Evolutionary conservation across 2,888 invertebrate genomes (phyloP).

Genomic region (Tortrix viridana): DNA sequence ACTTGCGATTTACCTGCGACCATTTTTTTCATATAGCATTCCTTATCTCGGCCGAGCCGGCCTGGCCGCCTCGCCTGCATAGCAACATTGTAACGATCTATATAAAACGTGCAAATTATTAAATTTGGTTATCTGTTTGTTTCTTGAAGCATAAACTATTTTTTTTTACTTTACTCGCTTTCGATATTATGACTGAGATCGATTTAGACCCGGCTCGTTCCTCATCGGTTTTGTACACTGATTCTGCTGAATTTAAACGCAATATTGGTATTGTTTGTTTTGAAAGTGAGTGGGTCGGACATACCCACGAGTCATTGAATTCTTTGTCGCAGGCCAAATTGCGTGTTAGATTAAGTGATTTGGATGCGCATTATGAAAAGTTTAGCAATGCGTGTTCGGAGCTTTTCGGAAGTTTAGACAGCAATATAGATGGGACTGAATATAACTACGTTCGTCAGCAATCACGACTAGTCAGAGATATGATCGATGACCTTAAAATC

Average conservation of each 20-base stretch:
- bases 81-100: background rate
- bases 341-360: background rate
- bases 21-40: background rate
- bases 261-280: background rate
- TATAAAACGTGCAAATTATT: background rate
- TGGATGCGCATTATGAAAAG: background rate
- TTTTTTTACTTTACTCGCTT: background rate
- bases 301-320: background rate
- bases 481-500: slow-evolving; percentile 4
- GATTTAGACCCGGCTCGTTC: background rate
- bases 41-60: background rate
- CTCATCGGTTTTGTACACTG: background rate
- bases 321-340: background rate
- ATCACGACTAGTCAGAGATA: background rate
- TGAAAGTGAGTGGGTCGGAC: background rate
- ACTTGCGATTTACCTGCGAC: background rate
- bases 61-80: background rate
- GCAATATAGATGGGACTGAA: background rate
- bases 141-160: background rate
- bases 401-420: background rate
- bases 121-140: background rate
- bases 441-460: background rate
- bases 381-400: background rate
- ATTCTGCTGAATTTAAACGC: background rate
- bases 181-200: background rate